These are phyloP conservation scores for Martes martes DNA, from an alignment of 2,113 vertebrate species.

Conservation along the genomic window DNA sequence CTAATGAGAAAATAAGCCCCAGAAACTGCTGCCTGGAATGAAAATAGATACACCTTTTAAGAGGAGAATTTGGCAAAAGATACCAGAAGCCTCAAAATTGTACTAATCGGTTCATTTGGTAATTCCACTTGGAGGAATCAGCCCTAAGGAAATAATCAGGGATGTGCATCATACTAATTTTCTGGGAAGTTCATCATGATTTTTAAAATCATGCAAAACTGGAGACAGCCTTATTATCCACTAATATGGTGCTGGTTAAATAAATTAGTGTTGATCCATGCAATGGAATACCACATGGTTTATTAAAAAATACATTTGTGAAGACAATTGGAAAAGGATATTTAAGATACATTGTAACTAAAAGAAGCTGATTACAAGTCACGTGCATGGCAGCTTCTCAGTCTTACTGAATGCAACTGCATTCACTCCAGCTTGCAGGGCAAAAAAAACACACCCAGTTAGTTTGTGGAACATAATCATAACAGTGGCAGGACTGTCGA, in stretches of 20 bases:
- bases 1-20: not conserved
- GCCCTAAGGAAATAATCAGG: not conserved
- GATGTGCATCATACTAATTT: not conserved
- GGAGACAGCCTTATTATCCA: not conserved
- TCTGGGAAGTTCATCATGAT: not conserved
- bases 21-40: not conserved
- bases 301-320: not conserved
- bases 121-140: not conserved
- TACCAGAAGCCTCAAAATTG: not conserved
- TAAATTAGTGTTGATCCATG: not conserved
- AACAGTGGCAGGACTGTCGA: not conserved
- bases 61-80: not conserved
- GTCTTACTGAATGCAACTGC: not conserved
- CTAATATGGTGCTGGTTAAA: not conserved
- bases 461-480: fast-evolving
- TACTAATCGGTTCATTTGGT: not conserved
- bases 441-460: not conserved
- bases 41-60: not conserved
- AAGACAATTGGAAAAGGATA: not conserved
- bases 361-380: not conserved
- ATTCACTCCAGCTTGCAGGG: not conserved
- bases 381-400: not conserved
- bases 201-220: not conserved
- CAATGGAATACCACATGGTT: not conserved
- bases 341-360: not conserved